These are phyloP conservation scores for Bombus pascuorum DNA, from an alignment of 1,140 invertebrate species.

Conservation along the genomic window DNA sequence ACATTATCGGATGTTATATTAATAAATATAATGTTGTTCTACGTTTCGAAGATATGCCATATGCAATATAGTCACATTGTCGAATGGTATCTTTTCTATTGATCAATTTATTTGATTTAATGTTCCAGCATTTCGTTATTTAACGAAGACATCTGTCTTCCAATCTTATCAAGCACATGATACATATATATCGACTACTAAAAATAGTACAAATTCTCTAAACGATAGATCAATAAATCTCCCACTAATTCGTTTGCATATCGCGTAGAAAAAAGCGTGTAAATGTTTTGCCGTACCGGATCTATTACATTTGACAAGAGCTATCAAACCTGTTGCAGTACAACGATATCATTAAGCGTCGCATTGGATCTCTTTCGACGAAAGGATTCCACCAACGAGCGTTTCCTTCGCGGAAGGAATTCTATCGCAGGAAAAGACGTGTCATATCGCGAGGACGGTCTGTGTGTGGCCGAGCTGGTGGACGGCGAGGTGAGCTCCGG, in stretches of 20 bases:
- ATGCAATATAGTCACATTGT: too few species aligned
- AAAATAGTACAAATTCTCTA: too few species aligned
- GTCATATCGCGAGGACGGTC: constrained; percentile 66
- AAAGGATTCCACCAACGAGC: constrained; percentile 43
- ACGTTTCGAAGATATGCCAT: too few species aligned
- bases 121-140: too few species aligned
- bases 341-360: constrained; percentile 51
- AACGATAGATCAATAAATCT: not conserved
- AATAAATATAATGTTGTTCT: too few species aligned
- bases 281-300: constrained; percentile 22
- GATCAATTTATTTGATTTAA: too few species aligned
- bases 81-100: too few species aligned
- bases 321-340: constrained; percentile 37
- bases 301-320: constrained; percentile 52
- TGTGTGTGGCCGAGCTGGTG: constrained; percentile 75
- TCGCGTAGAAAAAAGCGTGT: constrained; percentile 2
- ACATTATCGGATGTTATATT: too few species aligned
- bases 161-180: too few species aligned
- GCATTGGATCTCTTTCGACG: constrained; percentile 30
- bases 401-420: constrained; percentile 65
- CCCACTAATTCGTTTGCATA: constrained; percentile 32
- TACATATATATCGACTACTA: too few species aligned
- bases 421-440: constrained; percentile 63
- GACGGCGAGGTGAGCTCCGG: constrained; percentile 75
- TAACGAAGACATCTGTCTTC: too few species aligned